phyloP scores from a whole-genome alignment of 1,140 invertebrate genomes.

The Drosophila sp. region DNA sequence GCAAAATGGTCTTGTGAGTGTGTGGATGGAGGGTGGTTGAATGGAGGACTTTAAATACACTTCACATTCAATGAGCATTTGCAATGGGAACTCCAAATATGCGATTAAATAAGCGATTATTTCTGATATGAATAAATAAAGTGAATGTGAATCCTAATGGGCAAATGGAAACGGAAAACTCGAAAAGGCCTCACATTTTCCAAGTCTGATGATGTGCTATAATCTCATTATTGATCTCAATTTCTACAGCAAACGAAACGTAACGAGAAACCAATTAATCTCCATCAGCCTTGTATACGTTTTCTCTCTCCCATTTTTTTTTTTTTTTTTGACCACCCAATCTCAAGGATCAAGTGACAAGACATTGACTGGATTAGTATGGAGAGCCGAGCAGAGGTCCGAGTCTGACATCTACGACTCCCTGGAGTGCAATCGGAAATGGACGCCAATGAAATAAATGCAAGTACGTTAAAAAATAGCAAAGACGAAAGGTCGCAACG shows the following conservation, averaged over 20 bases:
- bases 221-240: conserved; percentile 57
- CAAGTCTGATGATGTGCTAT: conserved; percentile 32
- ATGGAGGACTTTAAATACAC: conserved; percentile 33
- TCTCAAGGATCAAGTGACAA: conserved; percentile 71
- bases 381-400: conserved; percentile 17
- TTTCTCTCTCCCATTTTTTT: not conserved
- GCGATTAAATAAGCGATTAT: conserved; percentile 72
- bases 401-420: conserved; percentile 70
- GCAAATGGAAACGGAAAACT: conserved; percentile 18
- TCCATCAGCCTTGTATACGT: conserved; percentile 54
- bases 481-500: conserved; percentile 39
- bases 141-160: conserved; percentile 28
- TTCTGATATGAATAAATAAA: conserved; percentile 69
- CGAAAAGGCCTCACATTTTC: not conserved
- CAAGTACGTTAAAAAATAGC: conserved; percentile 63
- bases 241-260: conserved; percentile 39
- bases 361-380: conserved; percentile 76
- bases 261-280: conserved; percentile 78
- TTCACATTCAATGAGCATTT: conserved; percentile 65
- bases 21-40: conserved; percentile 11
- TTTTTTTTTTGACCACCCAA: conserved; percentile 29
- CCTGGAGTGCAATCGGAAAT: conserved; percentile 80
- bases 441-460: conserved; percentile 79
- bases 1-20: conserved; percentile 22
- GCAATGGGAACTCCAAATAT: conserved; percentile 22